These are phyloP conservation scores for Dendrophyllia cribrosa DNA, from an alignment of 64 coral and sea anemone species.

Conservation along the genomic window DNA sequence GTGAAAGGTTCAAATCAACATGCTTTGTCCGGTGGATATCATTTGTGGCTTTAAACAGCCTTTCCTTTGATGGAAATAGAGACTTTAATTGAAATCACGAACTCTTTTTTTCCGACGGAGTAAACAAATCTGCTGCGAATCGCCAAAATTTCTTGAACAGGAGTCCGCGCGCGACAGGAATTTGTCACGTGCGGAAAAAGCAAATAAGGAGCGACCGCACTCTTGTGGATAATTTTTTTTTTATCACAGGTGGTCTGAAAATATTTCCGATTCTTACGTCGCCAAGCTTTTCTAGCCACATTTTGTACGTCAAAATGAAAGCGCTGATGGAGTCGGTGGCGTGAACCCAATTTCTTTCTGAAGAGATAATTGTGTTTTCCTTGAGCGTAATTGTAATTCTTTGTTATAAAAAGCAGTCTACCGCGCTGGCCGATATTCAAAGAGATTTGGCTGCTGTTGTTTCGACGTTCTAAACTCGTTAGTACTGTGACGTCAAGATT, in stretches of 20 bases:
- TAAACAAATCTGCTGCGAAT: conserved; percentile 33
- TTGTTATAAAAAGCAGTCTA: not conserved
- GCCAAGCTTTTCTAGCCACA: not conserved
- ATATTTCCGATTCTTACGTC: conserved; percentile 43
- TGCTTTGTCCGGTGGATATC: conserved; percentile 26
- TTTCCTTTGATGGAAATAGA: conserved; percentile 34
- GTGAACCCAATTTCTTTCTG: not conserved
- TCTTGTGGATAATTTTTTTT: not conserved
- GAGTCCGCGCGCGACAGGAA: conserved; percentile 9
- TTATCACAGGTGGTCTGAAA: conserved; percentile 3
- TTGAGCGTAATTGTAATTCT: conserved; percentile 5
- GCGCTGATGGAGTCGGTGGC: not conserved
- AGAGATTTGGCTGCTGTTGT: not conserved
- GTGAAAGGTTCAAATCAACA: conserved; percentile 10
- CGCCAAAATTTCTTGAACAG: conserved; percentile 16
- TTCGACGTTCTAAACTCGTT: not conserved
- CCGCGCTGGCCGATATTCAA: not conserved
- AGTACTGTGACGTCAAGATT: not conserved
- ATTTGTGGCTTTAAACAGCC: conserved; percentile 38
- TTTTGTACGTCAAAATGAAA: conserved; percentile 9
- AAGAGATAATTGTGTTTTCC: conserved; percentile 17
- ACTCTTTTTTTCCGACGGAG: not conserved
- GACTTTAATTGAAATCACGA: conserved; percentile 44
- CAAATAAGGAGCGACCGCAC: not conserved
- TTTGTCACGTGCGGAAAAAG: conserved; percentile 3